These are phyloP conservation scores for Oryctolagus cuniculus DNA, from an alignment of 2,113 vertebrate genomes.

Conservation along the genomic window mOryCun1.1 NC_091443.1:46784501-46785000, in stretches of 20 bases:
- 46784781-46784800: background rate
- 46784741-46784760: constrained; percentile 23
- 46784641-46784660: background rate
- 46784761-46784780: background rate
- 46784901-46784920: background rate
- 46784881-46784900: background rate
- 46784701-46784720: background rate
- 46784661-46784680: background rate
- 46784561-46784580: background rate
- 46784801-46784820: background rate
- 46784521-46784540: background rate
- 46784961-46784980: background rate
- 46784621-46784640: background rate
- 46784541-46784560: background rate
- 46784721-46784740: background rate
- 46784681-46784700: background rate
- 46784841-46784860: background rate
- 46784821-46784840: background rate
- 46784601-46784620: background rate
- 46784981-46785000: background rate
- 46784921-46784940: background rate
- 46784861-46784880: background rate
- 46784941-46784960: background rate
- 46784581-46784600: background rate
- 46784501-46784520: background rate